A percentile compares a stretch with the other conserved stretches of the same genome.
Evolutionary conservation across 1,140 invertebrate species (phyloP).

Genomic region (Triops longicaudatus): DNA sequence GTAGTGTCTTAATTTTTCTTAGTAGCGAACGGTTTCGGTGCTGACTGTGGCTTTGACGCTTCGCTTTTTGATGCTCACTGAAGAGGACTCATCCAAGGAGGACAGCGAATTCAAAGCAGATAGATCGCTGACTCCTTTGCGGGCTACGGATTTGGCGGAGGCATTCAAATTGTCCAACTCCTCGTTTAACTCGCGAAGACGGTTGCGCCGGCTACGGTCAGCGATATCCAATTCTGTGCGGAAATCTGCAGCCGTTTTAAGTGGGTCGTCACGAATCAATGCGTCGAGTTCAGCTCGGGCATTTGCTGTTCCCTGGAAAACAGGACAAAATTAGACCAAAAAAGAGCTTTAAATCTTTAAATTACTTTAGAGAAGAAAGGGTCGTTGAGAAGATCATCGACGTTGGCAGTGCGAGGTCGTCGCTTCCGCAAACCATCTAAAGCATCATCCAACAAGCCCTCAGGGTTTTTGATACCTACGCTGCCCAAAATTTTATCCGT

Average conservation of each 20-base stretch:
- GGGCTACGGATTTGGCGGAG: neutral
- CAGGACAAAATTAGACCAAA: neutral
- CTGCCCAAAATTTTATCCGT: constrained; percentile 27
- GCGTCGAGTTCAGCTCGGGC: neutral
- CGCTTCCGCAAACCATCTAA: constrained; percentile 23
- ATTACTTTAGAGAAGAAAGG: constrained; percentile 28
- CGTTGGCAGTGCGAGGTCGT: constrained; percentile 17
- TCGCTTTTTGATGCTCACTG: constrained; percentile 27
- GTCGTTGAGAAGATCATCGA: constrained; percentile 25
- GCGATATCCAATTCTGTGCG: constrained; percentile 18
- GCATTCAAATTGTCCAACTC: constrained; percentile 6
- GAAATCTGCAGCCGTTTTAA: constrained; percentile 23
- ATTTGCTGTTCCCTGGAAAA: neutral
- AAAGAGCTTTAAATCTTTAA: neutral
- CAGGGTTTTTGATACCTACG: constrained; percentile 21
- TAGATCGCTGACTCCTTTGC: neutral
- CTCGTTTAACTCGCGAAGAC: constrained; percentile 19
- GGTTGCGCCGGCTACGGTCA: constrained; percentile 22
- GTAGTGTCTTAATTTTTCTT: neutral
- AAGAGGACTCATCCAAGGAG: constrained; percentile 18
- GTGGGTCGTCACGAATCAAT: neutral
- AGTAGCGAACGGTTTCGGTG: constrained; percentile 27
- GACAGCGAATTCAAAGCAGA: constrained; percentile 20
- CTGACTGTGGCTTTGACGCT: constrained; percentile 29
- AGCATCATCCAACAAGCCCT: constrained; percentile 27